A percentile compares a stretch with the other conserved stretches of the same genome.
phyloP scores from a whole-genome alignment of 2,888 invertebrate genomes.

The Boloria selene region DNA sequence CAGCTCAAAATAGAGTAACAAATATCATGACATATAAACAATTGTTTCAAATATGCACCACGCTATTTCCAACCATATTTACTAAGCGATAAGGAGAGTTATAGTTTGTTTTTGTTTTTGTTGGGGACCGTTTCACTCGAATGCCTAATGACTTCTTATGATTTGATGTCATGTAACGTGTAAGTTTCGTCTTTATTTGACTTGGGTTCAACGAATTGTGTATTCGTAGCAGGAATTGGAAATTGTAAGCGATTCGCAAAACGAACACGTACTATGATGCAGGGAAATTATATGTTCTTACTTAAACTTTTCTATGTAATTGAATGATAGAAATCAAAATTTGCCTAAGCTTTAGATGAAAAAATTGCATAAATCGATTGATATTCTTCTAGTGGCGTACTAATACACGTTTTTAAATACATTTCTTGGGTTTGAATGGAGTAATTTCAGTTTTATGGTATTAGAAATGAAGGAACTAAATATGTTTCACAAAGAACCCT shows the following conservation, averaged over 20 bases:
- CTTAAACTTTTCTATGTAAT: conserved; percentile 16
- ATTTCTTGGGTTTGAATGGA: no score
- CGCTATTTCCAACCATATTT: conserved; percentile 45
- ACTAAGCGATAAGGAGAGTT: conserved; percentile 35
- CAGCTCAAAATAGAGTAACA: conserved; percentile 43
- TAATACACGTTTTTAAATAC: no score
- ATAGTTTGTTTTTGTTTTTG: conserved; percentile 38
- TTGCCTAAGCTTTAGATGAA: no score
- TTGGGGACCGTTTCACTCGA: conserved; percentile 70
- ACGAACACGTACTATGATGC: conserved; percentile 41
- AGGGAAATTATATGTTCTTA: conserved; percentile 25
- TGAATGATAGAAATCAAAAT: neutral
- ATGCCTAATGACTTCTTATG: conserved; percentile 80
- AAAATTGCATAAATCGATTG: no score
- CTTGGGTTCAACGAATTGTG: conserved; percentile 56
- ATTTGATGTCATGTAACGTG: conserved; percentile 77
- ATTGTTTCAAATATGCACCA: conserved; percentile 56
- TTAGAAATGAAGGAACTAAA: no score
- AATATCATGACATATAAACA: conserved; percentile 61
- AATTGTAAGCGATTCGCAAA: conserved; percentile 46
- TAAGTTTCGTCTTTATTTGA: conserved; percentile 68
- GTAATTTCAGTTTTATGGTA: no score
- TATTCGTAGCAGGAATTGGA: conserved; percentile 47
- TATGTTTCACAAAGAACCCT: no score
- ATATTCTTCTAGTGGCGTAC: no score